These are phyloP conservation scores for Leucoptera coffeella DNA, from an alignment of 2,888 invertebrate species.

Conservation along the genomic window DNA sequence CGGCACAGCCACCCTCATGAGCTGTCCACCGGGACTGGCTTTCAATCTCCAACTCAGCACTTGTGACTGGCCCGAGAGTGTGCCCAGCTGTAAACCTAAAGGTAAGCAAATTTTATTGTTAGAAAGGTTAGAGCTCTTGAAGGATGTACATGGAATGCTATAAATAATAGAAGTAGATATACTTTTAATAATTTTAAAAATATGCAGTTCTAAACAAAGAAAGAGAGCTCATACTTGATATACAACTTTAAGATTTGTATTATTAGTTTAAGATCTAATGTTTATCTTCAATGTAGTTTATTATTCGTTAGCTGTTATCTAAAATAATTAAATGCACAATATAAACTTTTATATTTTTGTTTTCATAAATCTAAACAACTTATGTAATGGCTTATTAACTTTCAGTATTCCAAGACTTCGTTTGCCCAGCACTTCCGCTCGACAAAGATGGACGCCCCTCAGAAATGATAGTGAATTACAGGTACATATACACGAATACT, in stretches of 20 bases:
- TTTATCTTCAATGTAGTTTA: no score
- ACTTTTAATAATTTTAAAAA: no score
- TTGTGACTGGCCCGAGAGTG: slow-evolving; percentile 87
- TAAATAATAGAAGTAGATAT: no score
- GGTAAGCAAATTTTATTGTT: no score
- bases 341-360: no score
- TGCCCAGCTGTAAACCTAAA: slow-evolving; percentile 73
- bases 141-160: no score
- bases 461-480: slow-evolving; percentile 15
- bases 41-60: slow-evolving; percentile 65
- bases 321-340: neutral
- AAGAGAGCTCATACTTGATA: no score
- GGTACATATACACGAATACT: no score
- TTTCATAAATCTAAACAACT: neutral
- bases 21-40: slow-evolving; percentile 80
- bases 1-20: slow-evolving; percentile 66
- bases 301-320: slow-evolving; percentile 2
- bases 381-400: neutral
- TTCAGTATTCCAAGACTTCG: slow-evolving; percentile 12
- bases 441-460: slow-evolving; percentile 11
- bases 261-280: no score
- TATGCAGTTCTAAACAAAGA: no score
- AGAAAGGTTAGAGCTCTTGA: no score
- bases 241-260: no score
- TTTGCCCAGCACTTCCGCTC: slow-evolving; percentile 13